Evolutionary conservation across 1,140 invertebrate species (phyloP), one percentile per base, ranked within the genome.

Genomic region (Aphis gossypii): DNA sequence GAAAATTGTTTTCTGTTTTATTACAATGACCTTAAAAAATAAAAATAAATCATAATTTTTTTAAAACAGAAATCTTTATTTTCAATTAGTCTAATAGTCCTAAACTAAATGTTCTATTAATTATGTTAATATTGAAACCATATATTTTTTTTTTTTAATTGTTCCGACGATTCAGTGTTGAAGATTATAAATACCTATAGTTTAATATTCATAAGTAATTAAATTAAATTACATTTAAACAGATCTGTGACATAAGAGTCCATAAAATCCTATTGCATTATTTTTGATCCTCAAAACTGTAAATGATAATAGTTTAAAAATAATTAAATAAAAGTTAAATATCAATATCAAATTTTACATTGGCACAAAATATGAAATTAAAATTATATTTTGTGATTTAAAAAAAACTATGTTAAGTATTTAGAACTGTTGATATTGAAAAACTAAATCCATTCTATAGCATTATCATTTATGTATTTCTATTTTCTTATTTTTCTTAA

Each of bases 31-130:
- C 60, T 68, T 68, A 68, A 68, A 14, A 68, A 18, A n/a, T 30
- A 60, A 60, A 60, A 60, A 68, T n/a, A 35, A n/a, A n/a, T 68
- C 60, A n/a, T 76, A 76, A 76, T 76, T 76, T 76, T 76, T 76
- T 18, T 35, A 35, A 76, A 76, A 6, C 60, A n/a, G 14, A n/a
- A 5, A n/a, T 76, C n/a, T 76, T 76, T 76, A 76, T 76, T 76
- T 76, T n/a, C 14, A 76, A 20, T 18, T n/a, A 51, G 14, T 3
- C 14, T 18, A n/a, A 76, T n/a, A 76, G n/a, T 76, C n/a, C 30
- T n/a, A 76, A 76, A 14, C 14, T 2, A n/a, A 76, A n/a, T 20
- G 18, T n/a, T 76, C 6, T 76, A n/a, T n/a, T 68, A 76, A 76
- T n/a, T 14, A n/a, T 76, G n/a, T n/a, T 76, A 20, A 76, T 76